These are phyloP conservation scores for Ichneumon xanthorius DNA, from an alignment of 2,888 invertebrate species.

Conservation along the genomic window DNA sequence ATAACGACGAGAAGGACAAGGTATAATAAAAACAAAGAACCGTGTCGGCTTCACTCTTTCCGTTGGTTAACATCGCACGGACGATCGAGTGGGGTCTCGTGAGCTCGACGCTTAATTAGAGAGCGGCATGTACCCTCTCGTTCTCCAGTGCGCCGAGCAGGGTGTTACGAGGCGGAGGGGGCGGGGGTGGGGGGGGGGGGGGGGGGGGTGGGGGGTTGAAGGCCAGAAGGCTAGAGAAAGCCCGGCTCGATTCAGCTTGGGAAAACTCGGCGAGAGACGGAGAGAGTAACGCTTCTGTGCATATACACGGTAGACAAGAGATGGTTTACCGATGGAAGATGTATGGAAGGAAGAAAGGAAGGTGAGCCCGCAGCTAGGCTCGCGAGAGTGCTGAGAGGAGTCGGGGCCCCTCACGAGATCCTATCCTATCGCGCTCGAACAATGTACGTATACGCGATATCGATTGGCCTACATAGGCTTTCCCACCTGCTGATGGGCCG, in stretches of 20 bases:
- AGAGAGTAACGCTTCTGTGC: constrained; percentile 45
- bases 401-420: constrained; percentile 53
- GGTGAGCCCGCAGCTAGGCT: constrained; percentile 10
- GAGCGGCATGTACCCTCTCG: constrained; percentile 36
- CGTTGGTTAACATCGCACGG: constrained; percentile 40
- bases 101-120: constrained; percentile 64
- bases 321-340: constrained; percentile 57
- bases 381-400: constrained; percentile 54
- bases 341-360: constrained; percentile 48
- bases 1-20: constrained; percentile 9
- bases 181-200: no score
- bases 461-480: constrained; percentile 74
- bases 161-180: background rate
- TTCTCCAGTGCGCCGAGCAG: constrained; percentile 11
- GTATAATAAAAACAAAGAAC: constrained; percentile 34
- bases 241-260: constrained; percentile 55
- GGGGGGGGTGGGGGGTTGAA: constrained; percentile 10
- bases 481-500: constrained; percentile 58
- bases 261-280: constrained; percentile 36
- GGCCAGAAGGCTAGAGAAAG: constrained; percentile 52
- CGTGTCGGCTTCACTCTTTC: constrained; percentile 21
- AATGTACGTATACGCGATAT: constrained; percentile 70
- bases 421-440: constrained; percentile 55
- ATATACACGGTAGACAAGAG: constrained; percentile 17
- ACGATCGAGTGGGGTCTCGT: constrained; percentile 46